Conservation (phyloP, 2,113 vertebrate species). For the Mesitornis unicolor region DNA sequence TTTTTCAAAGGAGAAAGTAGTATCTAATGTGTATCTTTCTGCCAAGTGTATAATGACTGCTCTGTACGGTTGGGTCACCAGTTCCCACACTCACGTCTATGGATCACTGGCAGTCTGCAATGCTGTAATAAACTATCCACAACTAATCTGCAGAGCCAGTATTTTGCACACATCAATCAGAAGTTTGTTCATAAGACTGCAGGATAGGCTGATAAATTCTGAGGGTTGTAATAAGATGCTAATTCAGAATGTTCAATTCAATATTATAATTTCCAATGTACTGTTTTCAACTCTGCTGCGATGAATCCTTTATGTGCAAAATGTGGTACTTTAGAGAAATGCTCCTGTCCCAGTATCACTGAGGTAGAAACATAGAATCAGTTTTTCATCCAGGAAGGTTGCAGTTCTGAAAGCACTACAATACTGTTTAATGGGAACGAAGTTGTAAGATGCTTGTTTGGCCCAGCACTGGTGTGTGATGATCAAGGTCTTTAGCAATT, state of each 20-base stretch:
- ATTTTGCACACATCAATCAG: background rate
- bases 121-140: background rate
- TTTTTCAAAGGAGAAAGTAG: background rate
- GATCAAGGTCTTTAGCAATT: no score
- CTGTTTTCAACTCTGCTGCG: background rate
- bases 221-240: background rate
- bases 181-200: background rate
- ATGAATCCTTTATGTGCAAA: background rate
- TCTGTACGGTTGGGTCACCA: background rate
- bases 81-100: background rate
- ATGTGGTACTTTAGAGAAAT: accelerated
- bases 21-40: background rate
- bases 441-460: no score
- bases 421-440: no score
- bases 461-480: no score
- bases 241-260: accelerated
- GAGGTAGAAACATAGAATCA: no score
- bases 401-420: no score
- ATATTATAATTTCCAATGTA: background rate
- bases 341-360: no score
- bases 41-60: background rate
- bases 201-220: background rate
- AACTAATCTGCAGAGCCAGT: background rate
- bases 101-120: background rate
- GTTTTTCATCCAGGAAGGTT: no score